These are phyloP conservation scores for Idaea biselata DNA, from an alignment of 2,888 invertebrate genomes.

Conservation along the genomic window DNA sequence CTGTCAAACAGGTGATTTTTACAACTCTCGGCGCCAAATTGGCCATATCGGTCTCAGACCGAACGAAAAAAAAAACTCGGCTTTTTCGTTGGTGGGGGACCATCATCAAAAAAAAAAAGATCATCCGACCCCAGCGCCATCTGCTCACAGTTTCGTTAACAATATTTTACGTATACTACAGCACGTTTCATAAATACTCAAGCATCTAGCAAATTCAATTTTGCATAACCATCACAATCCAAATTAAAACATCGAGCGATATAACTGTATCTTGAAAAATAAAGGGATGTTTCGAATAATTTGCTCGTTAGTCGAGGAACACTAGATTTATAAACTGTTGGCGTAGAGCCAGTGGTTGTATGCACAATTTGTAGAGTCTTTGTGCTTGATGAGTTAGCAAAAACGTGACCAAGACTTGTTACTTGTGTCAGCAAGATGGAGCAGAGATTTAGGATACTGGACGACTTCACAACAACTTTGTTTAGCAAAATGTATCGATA, in stretches of 20 bases:
- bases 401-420: conserved; percentile 58
- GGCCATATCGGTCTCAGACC: no score
- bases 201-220: conserved; percentile 11
- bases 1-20: no score
- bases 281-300: conserved; percentile 42
- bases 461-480: conserved; percentile 1
- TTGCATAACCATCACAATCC: conserved; percentile 8
- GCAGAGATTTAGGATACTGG: conserved; percentile 25
- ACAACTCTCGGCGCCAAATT: no score
- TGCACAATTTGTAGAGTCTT: conserved; percentile 60
- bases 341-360: conserved; percentile 55
- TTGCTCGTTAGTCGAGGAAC: conserved; percentile 59
- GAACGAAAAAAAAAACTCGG: no score
- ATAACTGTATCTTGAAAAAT: conserved; percentile 25
- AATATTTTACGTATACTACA: not conserved
- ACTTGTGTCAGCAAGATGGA: conserved; percentile 36
- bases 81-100: no score
- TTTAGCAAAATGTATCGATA: conserved; percentile 3
- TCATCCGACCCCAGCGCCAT: no score
- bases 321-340: conserved; percentile 70
- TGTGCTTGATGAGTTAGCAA: conserved; percentile 52
- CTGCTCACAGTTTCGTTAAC: no score
- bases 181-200: not conserved
- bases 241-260: conserved; percentile 14
- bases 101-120: no score